phyloP scores from a whole-genome alignment of 2,797 vertebrate species.

The Paramormyrops hopkinsi region DNA sequence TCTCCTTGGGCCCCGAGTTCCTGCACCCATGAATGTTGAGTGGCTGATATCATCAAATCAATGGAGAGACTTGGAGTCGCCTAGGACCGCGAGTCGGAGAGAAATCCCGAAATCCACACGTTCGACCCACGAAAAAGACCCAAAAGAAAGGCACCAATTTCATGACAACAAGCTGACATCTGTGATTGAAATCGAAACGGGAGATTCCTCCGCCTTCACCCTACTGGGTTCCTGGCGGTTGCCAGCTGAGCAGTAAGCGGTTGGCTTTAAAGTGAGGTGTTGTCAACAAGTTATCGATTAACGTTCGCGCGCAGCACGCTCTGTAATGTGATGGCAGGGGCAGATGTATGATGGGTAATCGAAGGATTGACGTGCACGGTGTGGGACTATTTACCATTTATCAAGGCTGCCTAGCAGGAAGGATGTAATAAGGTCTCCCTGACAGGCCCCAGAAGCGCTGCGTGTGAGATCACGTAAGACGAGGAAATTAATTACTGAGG shows the following conservation, averaged over 20 bases:
- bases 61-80: background rate
- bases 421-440: background rate
- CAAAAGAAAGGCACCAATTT: background rate
- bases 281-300: constrained; percentile 42
- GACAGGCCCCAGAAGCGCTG: constrained; percentile 2
- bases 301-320: constrained; percentile 39
- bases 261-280: constrained; percentile 21
- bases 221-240: constrained; percentile 14
- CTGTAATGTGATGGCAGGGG: constrained; percentile 39
- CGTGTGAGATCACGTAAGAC: constrained; percentile 17
- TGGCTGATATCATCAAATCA: background rate
- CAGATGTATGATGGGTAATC: constrained; percentile 29
- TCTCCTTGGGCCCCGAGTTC: background rate
- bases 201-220: background rate
- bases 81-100: background rate
- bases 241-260: background rate
- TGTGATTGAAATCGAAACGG: constrained; percentile 25
- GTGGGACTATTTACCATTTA: constrained; percentile 3
- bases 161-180: background rate
- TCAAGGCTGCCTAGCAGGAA: background rate
- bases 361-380: constrained; percentile 20
- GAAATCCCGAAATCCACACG: background rate
- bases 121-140: background rate
- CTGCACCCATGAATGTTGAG: background rate
- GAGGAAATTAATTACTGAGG: constrained; percentile 1